Base-by-base conservation (phyloP, 2,113 vertebrate species). In the Rissa tridactyla region DNA sequence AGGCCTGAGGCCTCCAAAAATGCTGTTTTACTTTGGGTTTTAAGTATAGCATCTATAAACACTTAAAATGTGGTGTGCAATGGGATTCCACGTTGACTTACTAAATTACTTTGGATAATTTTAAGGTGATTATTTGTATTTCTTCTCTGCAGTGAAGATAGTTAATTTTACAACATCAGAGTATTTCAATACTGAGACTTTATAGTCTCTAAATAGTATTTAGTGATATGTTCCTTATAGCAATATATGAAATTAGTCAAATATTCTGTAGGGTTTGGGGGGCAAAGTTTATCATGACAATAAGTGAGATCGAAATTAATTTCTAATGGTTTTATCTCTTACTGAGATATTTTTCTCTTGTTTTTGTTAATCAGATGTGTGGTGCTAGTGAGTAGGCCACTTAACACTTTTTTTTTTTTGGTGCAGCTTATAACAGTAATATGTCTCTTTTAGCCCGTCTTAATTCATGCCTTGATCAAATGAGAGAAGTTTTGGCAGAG, bases 401-500 rank as follows among this genome's bases (percentile, higher is more conserved):
- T 82, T 49, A 52, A 89, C 66, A 60, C 26, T 14, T 27, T 7
- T n/a, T 49, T 78, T 73, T 82, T 82, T 65, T 13, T n/a, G 13
- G 52, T 40, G 18, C 18, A 61, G 19, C 46, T 95, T 86, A 1
- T 97, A 95, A 96, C 76, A 85, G 18, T 65, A 64, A 83, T 76
- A 27, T 97, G 29, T 97, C 68, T 97, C 26, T 98, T 98, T 61
- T 96, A 99, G 99, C 98, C 62, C 98, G 97, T 94, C 98, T 99
- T 94, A 98, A 98, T 97, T 99, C 99, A 23, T 99, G 99, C 97
- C 98, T 99, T 98, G 99, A 99, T 96, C 98, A 99, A 80, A 99
- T 99, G 99, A 98, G 99, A 95, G 97, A 99, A 79, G 98, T 99
- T 68, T 97, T 99, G 83, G 99, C 99, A 92, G 99, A 99, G 52